These are phyloP conservation scores for Aramus guarauna DNA, from an alignment of 2,113 vertebrate species.

Conservation along the genomic window DNA sequence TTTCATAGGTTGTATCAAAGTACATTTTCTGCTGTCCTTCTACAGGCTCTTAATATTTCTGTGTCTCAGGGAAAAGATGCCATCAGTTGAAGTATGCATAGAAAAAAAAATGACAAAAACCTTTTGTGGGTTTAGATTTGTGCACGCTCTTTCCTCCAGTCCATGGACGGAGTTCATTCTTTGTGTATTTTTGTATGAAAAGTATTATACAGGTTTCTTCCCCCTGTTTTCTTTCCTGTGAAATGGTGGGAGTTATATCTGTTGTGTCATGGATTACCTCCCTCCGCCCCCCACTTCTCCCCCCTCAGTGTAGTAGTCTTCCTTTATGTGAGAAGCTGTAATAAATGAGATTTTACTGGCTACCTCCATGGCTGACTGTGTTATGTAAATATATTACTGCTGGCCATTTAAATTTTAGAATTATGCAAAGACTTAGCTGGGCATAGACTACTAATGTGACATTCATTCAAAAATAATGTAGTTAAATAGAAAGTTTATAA, in stretches of 20 bases:
- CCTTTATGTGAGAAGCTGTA: neutral
- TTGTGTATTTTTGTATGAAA: neutral
- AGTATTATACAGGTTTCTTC: neutral
- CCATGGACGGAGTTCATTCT: neutral
- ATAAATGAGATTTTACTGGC: neutral
- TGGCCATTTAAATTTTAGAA: neutral
- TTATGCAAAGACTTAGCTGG: neutral
- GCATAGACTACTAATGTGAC: neutral
- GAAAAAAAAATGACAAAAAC: neutral
- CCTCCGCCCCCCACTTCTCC: accelerated
- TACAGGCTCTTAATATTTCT: neutral
- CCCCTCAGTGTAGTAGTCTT: neutral
- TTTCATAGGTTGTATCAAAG: neutral
- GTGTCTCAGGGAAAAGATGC: neutral
- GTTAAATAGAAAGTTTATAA: neutral
- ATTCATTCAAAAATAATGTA: neutral
- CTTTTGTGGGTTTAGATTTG: neutral
- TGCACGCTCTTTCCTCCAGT: neutral
- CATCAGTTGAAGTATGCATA: neutral
- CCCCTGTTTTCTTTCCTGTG: neutral
- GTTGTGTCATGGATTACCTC: neutral
- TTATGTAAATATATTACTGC: neutral
- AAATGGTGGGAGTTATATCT: neutral
- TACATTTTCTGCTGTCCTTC: neutral
- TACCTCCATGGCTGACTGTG: neutral